phyloP scores from a whole-genome alignment of 2,797 vertebrate species.

The Pangasius krempfi region DNA sequence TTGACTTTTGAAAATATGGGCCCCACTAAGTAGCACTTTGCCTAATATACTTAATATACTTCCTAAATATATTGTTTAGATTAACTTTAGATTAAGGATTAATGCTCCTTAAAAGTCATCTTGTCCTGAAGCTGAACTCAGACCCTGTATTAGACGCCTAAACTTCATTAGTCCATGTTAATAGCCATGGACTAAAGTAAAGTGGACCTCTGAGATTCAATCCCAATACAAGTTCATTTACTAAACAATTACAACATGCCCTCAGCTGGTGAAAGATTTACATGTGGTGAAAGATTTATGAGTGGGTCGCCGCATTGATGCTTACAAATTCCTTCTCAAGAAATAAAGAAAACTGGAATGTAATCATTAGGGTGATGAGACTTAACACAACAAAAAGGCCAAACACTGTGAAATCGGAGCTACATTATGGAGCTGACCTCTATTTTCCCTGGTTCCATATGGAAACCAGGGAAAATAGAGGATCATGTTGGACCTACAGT shows the following conservation, averaged over 20 bases:
- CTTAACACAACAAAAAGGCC: background rate
- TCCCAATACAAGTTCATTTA: slow-evolving; percentile 35
- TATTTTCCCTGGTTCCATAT: background rate
- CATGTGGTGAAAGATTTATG: background rate
- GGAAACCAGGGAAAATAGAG: no score
- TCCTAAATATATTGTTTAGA: background rate
- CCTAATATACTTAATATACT: background rate
- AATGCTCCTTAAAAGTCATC: background rate
- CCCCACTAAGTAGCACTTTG: background rate
- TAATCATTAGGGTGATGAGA: background rate
- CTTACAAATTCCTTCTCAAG: background rate
- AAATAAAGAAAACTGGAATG: background rate
- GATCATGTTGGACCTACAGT: slow-evolving; percentile 17
- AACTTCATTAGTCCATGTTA: slow-evolving; percentile 41
- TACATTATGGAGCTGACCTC: background rate
- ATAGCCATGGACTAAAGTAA: slow-evolving; percentile 13
- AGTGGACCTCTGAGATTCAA: slow-evolving; percentile 36
- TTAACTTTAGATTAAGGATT: background rate
- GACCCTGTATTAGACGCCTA: slow-evolving; percentile 26
- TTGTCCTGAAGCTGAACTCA: slow-evolving; percentile 30
- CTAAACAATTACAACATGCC: slow-evolving; percentile 7
- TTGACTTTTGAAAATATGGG: background rate
- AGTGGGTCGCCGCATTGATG: background rate
- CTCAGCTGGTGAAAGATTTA: background rate
- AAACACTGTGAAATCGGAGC: slow-evolving; percentile 18